Percentiles rank a stretch among this genome's conserved stretches.
phyloP scores from a whole-genome alignment of 2,888 invertebrate species.

The Achlya flavicornis region DNA sequence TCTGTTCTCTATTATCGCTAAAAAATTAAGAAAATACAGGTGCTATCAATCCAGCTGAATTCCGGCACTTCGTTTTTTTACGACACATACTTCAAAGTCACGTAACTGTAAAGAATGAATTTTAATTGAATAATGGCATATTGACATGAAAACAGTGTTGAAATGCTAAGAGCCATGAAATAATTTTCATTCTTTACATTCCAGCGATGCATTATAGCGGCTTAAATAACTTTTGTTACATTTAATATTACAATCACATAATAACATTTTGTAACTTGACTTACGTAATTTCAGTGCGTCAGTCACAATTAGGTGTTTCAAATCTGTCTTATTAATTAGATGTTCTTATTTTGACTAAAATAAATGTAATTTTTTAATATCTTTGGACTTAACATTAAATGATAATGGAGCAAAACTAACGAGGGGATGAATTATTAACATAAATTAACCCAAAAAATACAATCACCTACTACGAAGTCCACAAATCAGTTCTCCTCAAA shows the following conservation, averaged over 20 bases:
- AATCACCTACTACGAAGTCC: neutral
- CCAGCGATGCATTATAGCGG: neutral
- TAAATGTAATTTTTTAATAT: no score
- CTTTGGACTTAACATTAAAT: no score
- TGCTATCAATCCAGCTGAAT: neutral
- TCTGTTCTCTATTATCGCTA: no score
- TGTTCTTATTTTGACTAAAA: no score
- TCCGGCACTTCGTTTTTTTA: neutral
- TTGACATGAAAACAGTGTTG: conserved; percentile 5
- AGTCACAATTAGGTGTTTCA: no score
- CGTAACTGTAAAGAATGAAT: neutral
- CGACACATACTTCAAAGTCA: neutral
- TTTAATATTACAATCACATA: neutral
- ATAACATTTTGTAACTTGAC: neutral
- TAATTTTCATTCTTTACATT: neutral
- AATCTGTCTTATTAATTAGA: no score
- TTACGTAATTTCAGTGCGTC: neutral
- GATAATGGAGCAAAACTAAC: neutral
- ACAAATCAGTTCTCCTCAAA: neutral
- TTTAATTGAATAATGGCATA: neutral
- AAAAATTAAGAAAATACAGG: no score
- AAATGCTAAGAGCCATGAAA: neutral
- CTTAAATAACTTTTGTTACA: neutral
- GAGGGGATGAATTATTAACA: neutral
- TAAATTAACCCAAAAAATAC: neutral